Evolutionary conservation across 30 jellyfish, hydroid and myxozoan species (phyloP), one percentile per base, ranked within the genome.

Genomic region (Mastigias papua): DNA sequence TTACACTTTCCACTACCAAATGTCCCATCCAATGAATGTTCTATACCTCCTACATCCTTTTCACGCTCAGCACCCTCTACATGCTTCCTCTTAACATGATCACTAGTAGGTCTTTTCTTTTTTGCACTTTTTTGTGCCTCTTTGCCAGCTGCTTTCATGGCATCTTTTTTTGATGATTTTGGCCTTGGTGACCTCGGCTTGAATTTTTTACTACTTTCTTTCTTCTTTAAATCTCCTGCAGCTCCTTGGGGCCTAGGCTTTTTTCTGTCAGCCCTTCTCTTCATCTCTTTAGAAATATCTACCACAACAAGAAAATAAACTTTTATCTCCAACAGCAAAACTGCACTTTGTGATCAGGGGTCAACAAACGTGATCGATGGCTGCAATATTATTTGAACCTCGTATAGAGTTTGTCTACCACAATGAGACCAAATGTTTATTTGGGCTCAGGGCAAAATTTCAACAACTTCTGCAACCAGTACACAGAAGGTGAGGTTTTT

Each of bases 131-230:
- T 51, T 17, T 42, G 42, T 2, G 74, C 84, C 35, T 37, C 69
- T 66, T 63, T 69, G 33, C 78, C 86, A 58, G 85, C 57, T 50
- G 15, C 34, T 20, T 46, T 25, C 72, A 34, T 71, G 13, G 48
- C 63, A 31, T 63, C 66, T 34, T 73, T 73, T 25, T 70, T 64
- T 8, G 70, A 27, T 19, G 76, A 72, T 48, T 64, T 65, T 48
- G 76, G 78, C 22, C 31, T 64, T 10, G 82, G 69, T 22, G 92
- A 82, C 26, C 68, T 82, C 46, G 84, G 85, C 28, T 82, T 73
- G 76, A 73, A 73, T 28, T 82, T 82, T 26, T 28, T 68, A 35
- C 76, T 67, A 54, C 69, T 73, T 34, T 82, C 46, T 67, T 51
- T 82, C 50, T 68, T 81, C 61, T 68, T 63, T 32, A 67, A 16